phyloP scores from a whole-genome alignment of 1,140 invertebrate species.

The Aphidius ervi region DNA sequence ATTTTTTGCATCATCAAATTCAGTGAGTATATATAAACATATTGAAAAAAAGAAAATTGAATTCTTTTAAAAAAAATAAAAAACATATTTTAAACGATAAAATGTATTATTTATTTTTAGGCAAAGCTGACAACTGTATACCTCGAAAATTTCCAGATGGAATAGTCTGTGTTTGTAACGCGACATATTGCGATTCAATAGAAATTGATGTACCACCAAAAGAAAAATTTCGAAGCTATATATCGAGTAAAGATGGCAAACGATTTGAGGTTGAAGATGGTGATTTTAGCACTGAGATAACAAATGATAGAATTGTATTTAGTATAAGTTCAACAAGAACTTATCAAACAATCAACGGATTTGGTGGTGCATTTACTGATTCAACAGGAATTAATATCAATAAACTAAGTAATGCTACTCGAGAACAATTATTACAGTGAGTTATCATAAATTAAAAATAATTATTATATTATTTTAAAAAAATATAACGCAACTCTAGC shows the following conservation, averaged over 20 bases:
- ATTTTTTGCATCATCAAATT: too few relatives aligned
- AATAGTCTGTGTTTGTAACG: slow-evolving; percentile 82
- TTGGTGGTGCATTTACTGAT: slow-evolving; percentile 87
- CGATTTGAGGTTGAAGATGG: slow-evolving; percentile 46
- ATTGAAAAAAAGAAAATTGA: too few relatives aligned
- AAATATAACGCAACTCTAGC: too few relatives aligned
- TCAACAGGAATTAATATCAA: slow-evolving; percentile 73
- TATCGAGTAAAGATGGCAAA: slow-evolving; percentile 55
- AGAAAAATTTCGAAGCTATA: slow-evolving; percentile 57
- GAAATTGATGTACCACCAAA: slow-evolving; percentile 45
- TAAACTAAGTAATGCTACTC: slow-evolving; percentile 54
- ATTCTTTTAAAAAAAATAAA: too few relatives aligned
- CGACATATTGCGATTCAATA: slow-evolving; percentile 75
- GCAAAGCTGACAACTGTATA: slow-evolving; percentile 39
- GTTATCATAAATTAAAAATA: not conserved
- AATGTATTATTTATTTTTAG: slow-evolving; percentile 5
- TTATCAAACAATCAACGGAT: slow-evolving; percentile 68
- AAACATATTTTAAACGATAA: too few relatives aligned
- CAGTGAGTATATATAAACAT: too few relatives aligned
- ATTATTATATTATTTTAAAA: too few relatives aligned
- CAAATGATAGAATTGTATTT: not conserved
- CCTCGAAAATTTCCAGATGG: slow-evolving; percentile 49
- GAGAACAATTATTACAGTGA: slow-evolving; percentile 62
- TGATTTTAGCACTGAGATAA: slow-evolving; percentile 27
- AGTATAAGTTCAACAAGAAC: slow-evolving; percentile 18